Evolutionary conservation across 1,140 invertebrate species (phyloP), one percentile per base, ranked within the genome.

Genomic region (Drosophila bipectinata): DNA sequence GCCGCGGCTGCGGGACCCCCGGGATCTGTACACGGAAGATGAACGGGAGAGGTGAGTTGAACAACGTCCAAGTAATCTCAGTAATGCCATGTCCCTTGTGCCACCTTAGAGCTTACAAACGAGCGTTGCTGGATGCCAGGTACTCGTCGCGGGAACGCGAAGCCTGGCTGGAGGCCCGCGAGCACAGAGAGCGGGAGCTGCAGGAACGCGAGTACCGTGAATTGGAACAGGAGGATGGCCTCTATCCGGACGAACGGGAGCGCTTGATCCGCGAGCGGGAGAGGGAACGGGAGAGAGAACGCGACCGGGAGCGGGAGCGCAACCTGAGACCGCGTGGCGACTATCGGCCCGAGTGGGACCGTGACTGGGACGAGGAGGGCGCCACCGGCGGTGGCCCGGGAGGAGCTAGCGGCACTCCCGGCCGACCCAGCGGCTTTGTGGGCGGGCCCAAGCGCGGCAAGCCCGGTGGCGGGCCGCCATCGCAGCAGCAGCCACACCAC

Each of bases 11-110:
- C 64, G 85, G 0, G 85, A 88, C 72, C 81, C 84, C 0, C 57
- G 88, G 0, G 90, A 91, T 39, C 26, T 91, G 14, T 91, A 91
- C 52, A 62, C 84, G 2, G 90, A 91, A 56, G 90, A 91, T 51
- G 85, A 89, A 49, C 69, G 90, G 2, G 90, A 91, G 7, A 72
- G 88, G 87, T 90, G 55, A 68, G 14, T n/a, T 34, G 0, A 4
- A 39, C 15, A n/a, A 37, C 21, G 10, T 37, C 4, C 3, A 12
- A 37, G 12, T 37, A 10, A 4, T 37, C 10, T 24, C 18, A 6
- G 1, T 4, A 21, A 30, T 60, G 4, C 8, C 4, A 8, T 24
- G 51, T 56, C 14, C 57, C n/a, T 18, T 37, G 21, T 32, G 4
- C 2, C 7, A 39, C 55, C 64, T 1, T 49, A 88, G 82, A 5